phyloP scores from a whole-genome alignment of 1,140 invertebrate species.

The Pogonus chalceus region DNA sequence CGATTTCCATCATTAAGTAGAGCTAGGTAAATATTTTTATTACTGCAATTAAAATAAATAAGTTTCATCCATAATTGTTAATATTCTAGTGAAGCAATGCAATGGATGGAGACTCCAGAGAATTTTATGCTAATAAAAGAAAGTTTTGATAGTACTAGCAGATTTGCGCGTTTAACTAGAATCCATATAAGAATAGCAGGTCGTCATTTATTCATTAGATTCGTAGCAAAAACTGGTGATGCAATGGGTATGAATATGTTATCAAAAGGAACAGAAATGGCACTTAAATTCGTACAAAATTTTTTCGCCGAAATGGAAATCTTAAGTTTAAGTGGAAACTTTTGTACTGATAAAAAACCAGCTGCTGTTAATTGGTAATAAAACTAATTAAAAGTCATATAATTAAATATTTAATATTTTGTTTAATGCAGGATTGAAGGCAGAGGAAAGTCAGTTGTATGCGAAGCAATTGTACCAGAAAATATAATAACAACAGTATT shows the following conservation, averaged over 20 bases:
- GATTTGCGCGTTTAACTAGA: conserved; percentile 72
- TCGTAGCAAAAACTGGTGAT: conserved; percentile 90
- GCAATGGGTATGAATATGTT: conserved; percentile 99
- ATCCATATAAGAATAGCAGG: conserved; percentile 76
- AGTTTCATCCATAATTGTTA: conserved; percentile 9
- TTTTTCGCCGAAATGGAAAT: conserved; percentile 83
- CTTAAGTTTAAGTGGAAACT: conserved; percentile 89
- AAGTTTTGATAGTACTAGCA: conserved; percentile 76
- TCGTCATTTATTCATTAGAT: conserved; percentile 79
- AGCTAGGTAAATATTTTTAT: conserved; percentile 41
- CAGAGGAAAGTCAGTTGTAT: conserved; percentile 89
- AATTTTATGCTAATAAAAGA: conserved; percentile 76
- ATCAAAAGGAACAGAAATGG: conserved; percentile 87
- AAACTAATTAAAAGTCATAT: conserved; percentile 21
- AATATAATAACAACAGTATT: conserved; percentile 61
- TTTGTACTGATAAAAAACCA: conserved; percentile 95
- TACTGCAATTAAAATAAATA: conserved; percentile 12
- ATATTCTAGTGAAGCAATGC: conserved; percentile 51
- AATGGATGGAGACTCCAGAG: conserved; percentile 69
- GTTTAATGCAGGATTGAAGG: conserved; percentile 86
- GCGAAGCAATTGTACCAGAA: conserved; percentile 75
- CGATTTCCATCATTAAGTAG: conserved; percentile 66
- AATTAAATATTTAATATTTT: neutral
- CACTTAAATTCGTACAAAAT: conserved; percentile 58
- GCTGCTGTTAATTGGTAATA: conserved; percentile 83